Base-by-base conservation (phyloP, 2,888 invertebrate genomes). In the Eupithecia exiguata region DNA sequence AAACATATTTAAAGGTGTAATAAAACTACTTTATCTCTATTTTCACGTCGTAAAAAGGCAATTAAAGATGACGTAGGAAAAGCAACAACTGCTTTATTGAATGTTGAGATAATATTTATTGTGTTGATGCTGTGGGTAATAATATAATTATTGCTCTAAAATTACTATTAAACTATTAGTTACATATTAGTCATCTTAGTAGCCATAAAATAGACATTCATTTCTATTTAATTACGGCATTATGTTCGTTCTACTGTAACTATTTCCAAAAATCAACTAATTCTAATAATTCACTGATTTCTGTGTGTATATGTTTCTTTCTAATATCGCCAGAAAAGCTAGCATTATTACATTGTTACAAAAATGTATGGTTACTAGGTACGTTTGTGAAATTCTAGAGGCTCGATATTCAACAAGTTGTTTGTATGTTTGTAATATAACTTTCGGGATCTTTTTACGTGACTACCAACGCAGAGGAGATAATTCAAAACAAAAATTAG, bases 341-440 rank as follows among this genome's bases (percentile, higher is more conserved):
- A 53, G n/a, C 49, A 53, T 21, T 53, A 21, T 21, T 10, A 53
- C 49, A 53, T 21, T 53, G 10, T 21, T 10, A 53, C 10, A 21
- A n/a, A 53, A 53, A 18, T 53, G 21, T 53, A 18, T 38, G 7
- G 9, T 7, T 46, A n/a, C 49, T 21, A n/a, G n/a, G n/a, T n/a
- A 21, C 10, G 21, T 53, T 21, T 53, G n/a, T n/a, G 36, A 65
- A 65, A 38, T n/a, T 36, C 38, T n/a, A 38, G 36, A 25, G n/a
- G 38, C 12, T 5, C 67, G 65, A 89, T 91, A 91, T 88, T 91
- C 92, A 92, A 92, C 92, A 92, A 91, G 92, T 92, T 86, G 88
- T 83, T 83, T 82, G 79, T 81, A n/a, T 21, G 14, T 40, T 38
- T 66, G 40, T 58, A 43, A 69, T 68, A 69, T 62, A 65, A 40